Evolutionary conservation across 1,140 invertebrate species (phyloP), one percentile per base, ranked within the genome.

Genomic region (Drosophila novamexicana): DNA sequence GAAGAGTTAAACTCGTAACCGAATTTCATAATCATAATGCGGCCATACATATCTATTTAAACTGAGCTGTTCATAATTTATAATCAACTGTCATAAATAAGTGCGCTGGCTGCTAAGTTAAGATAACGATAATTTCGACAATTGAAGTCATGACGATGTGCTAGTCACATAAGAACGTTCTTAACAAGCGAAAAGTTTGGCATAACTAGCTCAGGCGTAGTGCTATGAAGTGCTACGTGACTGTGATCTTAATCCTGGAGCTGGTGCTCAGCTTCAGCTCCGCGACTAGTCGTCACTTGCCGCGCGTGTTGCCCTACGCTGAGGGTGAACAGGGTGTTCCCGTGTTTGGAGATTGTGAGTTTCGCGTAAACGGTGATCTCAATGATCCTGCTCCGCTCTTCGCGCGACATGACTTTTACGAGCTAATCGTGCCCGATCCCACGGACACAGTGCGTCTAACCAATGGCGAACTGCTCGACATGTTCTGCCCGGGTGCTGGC

Each of bases 371-470:
- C 39, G 84, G 90, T 0, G 91, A 91, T 64, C 85, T 92, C 5
- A 86, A 70, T 12, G 91, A 90, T 72, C 91, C 91, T 0, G 84
- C 77, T 2, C 91, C 91, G 7, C 56, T 92, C 0, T 91, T 92
- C 22, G 66, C 72, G 14, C 68, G 76, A 5, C 81, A 83, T 22
- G 67, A 69, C 8, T 74, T 58, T 16, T 82, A 73, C 7, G 90
- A 91, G 50, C 50, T 91, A 7, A 56, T 92, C 1, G 67, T 91
- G 12, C 91, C 91, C 0, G 81, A 91, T 75, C 70, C 90, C 18
- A 74, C 73, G 64, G 91, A 91, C 40, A 84, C 86, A 1, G 88
- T 92, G 47, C 69, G 76, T 18, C 39, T 92, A 0, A 16, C 53
- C 0, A 91, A 91, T 74, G 88, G 91, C 0, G 80, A 91, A 36